Evolutionary conservation across 2,113 vertebrate genomes (phyloP).

Genomic region (Speoplatyrhinus poulsoni): DNA sequence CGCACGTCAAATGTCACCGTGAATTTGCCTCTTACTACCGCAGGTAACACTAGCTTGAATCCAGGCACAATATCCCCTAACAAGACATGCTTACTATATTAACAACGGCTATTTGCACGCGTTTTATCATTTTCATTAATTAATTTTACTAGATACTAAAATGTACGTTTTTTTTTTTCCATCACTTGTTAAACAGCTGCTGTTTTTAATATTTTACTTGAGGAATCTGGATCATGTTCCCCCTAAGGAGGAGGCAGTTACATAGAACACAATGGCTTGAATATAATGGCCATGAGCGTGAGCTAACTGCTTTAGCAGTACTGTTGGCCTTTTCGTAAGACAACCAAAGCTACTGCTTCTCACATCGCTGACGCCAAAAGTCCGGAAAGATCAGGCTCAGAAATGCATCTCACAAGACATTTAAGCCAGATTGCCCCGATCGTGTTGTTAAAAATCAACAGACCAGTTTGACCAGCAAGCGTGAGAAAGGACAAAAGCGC

Average conservation of each 20-base stretch:
- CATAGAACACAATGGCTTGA: slow-evolving; percentile 10
- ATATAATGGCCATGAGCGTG: not conserved
- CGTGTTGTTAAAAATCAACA: not conserved
- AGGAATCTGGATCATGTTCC: slow-evolving; percentile 16
- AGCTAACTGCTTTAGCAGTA: not conserved
- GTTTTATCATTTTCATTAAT: too few species aligned
- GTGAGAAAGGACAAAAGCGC: not conserved
- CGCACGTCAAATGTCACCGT: too few species aligned
- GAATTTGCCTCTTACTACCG: too few species aligned
- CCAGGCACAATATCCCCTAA: too few species aligned
- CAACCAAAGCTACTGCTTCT: not conserved
- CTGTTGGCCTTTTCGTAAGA: slow-evolving; percentile 6
- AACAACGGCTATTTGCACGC: too few species aligned
- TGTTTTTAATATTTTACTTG: slow-evolving; percentile 17
- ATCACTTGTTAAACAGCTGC: not conserved
- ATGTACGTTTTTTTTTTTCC: not conserved
- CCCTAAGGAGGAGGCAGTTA: slow-evolving; percentile 10
- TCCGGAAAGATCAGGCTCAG: not conserved
- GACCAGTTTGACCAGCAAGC: not conserved
- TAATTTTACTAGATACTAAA: too few species aligned
- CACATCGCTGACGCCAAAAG: slow-evolving; percentile 12
- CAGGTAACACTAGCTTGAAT: too few species aligned
- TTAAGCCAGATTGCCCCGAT: not conserved
- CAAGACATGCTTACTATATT: too few species aligned
- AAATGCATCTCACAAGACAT: not conserved